Base-by-base conservation (phyloP, 1,140 invertebrate species). In the Phymorhynchus buccinoides region DNA sequence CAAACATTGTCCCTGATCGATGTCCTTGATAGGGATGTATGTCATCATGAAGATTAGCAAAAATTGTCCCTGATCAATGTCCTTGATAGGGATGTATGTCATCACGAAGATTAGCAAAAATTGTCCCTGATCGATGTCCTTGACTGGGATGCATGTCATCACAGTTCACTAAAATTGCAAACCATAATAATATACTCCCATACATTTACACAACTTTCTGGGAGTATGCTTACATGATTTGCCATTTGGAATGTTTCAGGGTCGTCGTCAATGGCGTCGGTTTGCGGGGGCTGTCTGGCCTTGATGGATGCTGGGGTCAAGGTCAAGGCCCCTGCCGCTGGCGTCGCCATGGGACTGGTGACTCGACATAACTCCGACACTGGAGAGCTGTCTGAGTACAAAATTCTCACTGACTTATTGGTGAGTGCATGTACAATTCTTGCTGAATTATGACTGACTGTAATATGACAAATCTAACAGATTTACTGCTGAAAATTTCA, bases 241-340 rank as follows among this genome's bases (percentile, higher is more conserved):
- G 0, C 44, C 78, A 32, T 66, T 52, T 85, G n/a, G 81, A 84
- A 30, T 52, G 27, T 79, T 86, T 82, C 78, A 94, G 96, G 97
- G 56, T 99, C 98, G 0, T 99, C 98, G 85, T 99, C 98, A 14
- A 99, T 99, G 99, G 99, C 99, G 32, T 97, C 97, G 71, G 96
- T 99, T 41, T 99, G 98, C 94, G 98, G 96, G 27, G 98, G 98
- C 3, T 97, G 96, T 89, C 93, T 99, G 87, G 98, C 99, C 1
- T 94, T 99, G 42, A 96, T 99, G 95, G 98, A 99, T 94, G 98
- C 98, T 18, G 98, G 93, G 71, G 97, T 99, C 18, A 96, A 96
- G 6, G 94, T 99, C 77, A 92, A 93, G 16, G 91, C 95, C n/a
- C 94, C 96, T 22, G 97, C 96, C 32, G 98, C 98, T n/a, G 99